Conservation (phyloP, 2,888 invertebrate species). For the Athalia rosae region DNA sequence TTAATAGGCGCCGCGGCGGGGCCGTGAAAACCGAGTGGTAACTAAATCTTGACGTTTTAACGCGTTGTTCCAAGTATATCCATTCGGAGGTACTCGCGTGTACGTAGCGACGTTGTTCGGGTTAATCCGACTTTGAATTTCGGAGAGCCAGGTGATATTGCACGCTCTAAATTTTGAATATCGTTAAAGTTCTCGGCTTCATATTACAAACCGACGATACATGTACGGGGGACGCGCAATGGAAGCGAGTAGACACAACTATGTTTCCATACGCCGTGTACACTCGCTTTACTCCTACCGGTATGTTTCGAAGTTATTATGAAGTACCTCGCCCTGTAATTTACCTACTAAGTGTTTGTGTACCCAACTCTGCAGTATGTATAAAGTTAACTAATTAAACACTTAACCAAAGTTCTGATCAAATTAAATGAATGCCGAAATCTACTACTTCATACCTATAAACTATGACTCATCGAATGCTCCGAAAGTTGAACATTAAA, state of each 20-base stretch:
- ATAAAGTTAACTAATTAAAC: constrained; percentile 68
- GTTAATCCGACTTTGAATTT: constrained; percentile 26
- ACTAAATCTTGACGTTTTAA: too few species aligned
- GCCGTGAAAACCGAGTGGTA: too few species aligned
- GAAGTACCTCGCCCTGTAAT: constrained; percentile 65
- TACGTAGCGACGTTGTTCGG: not conserved
- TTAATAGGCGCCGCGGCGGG: too few species aligned
- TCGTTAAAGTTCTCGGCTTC: constrained; percentile 31
- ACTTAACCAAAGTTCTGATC: constrained; percentile 64
- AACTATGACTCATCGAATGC: constrained; percentile 56
- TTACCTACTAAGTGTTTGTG: constrained; percentile 69
- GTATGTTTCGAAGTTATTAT: constrained; percentile 62
- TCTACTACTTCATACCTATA: constrained; percentile 48
- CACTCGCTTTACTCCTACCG: constrained; percentile 51
- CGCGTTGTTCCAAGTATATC: not conserved
- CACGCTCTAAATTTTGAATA: constrained; percentile 40
- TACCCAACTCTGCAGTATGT: constrained; percentile 60
- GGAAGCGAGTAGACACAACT: constrained; percentile 49
- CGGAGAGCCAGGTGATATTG: constrained; percentile 33
- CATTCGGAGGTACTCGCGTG: constrained; percentile 24
- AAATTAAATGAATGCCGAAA: constrained; percentile 64
- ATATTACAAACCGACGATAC: constrained; percentile 52
- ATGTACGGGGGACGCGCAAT: constrained; percentile 46
- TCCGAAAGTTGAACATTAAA: constrained; percentile 56
- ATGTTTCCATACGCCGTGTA: constrained; percentile 56